phyloP scores from a whole-genome alignment of 92 coral and sea anemone genomes.

The Actinernus sp. region DNA sequence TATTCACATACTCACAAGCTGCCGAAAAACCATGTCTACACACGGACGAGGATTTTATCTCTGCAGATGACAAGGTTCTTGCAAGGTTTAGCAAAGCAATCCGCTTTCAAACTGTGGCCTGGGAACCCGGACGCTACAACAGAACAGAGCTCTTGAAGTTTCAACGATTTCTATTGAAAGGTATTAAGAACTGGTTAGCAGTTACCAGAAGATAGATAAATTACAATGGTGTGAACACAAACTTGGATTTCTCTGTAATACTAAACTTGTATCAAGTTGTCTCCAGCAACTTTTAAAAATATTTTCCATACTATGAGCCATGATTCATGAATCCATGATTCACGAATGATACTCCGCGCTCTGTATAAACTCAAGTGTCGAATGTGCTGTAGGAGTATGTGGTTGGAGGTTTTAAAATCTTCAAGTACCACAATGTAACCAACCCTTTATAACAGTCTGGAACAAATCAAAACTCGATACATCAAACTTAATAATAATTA shows the following conservation, averaged over 20 bases:
- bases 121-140: constrained; percentile 57
- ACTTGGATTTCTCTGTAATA: too few species aligned
- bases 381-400: too few species aligned
- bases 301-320: too few species aligned
- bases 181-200: constrained; percentile 25
- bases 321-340: too few species aligned
- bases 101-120: constrained; percentile 74
- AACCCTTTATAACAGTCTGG: too few species aligned
- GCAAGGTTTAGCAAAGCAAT: constrained; percentile 77
- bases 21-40: constrained; percentile 62
- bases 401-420: too few species aligned
- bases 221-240: too few species aligned
- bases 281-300: background rate
- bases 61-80: constrained; percentile 45
- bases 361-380: too few species aligned
- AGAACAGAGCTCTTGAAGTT: constrained; percentile 68
- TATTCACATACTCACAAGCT: constrained; percentile 35
- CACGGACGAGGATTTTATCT: constrained; percentile 63
- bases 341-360: too few species aligned
- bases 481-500: too few species aligned
- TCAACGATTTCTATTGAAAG: constrained; percentile 68
- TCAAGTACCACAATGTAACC: too few species aligned
- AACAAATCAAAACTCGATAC: too few species aligned
- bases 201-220: background rate
- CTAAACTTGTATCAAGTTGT: background rate